Percentiles rank a stretch among this genome's conserved stretches.
Evolutionary conservation across 92 coral and sea anemone species (phyloP).

Genomic region (Phenganax stokvisi): DNA sequence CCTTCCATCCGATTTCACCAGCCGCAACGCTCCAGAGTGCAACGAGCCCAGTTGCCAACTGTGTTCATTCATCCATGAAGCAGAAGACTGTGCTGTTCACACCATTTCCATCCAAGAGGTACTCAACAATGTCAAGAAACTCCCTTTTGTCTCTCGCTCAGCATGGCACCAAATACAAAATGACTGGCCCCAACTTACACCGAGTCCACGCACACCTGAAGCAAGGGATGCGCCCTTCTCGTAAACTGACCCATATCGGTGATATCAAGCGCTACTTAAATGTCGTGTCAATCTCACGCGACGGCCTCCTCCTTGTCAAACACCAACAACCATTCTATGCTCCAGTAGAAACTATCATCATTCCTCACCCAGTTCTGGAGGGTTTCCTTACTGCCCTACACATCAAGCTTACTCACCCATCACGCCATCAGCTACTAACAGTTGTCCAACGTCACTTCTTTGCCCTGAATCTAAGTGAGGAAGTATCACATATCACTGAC

Average conservation of each 20-base stretch:
- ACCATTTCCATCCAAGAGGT: conserved; percentile 34
- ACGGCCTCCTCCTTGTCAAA: conserved; percentile 55
- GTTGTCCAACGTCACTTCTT: conserved; percentile 4
- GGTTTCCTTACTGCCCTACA: conserved; percentile 31
- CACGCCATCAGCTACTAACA: conserved; percentile 34
- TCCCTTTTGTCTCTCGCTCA: conserved; percentile 54
- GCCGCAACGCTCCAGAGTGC: conserved; percentile 34
- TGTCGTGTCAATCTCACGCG: conserved; percentile 44
- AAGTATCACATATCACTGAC: no score
- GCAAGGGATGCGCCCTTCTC: conserved; percentile 65
- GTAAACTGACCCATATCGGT: conserved; percentile 47
- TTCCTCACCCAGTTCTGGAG: conserved; percentile 24
- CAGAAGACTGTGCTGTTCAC: conserved; percentile 43
- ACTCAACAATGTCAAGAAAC: conserved; percentile 32
- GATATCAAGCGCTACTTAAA: conserved; percentile 56
- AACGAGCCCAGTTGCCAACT: conserved; percentile 42
- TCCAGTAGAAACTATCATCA: conserved; percentile 26
- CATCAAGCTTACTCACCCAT: conserved; percentile 38
- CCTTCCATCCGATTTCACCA: no score
- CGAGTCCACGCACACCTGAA: conserved; percentile 46
- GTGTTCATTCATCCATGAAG: conserved; percentile 40
- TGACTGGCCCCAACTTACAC: conserved; percentile 39
- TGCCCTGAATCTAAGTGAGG: no score
- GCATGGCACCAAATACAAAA: conserved; percentile 42
- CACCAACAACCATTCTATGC: not conserved